These are phyloP conservation scores for Aphodius sticticus DNA, from an alignment of 2,888 invertebrate species.

Conservation along the genomic window DNA sequence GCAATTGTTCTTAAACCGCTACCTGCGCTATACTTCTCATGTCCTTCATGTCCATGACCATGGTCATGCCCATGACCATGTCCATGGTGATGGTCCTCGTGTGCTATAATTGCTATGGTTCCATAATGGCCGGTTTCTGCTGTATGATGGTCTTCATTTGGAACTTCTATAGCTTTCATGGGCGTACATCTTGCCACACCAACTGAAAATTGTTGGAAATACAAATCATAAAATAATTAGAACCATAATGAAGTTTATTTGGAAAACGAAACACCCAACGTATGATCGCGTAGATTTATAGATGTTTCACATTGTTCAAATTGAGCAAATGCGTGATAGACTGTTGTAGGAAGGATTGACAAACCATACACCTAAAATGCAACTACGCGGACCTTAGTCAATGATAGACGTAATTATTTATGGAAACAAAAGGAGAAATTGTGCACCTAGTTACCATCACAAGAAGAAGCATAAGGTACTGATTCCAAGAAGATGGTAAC, in stretches of 20 bases:
- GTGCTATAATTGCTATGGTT: conserved; percentile 16
- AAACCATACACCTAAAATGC: too few species aligned
- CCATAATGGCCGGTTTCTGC: conserved; percentile 43
- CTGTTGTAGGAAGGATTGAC: too few species aligned
- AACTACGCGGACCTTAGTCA: too few species aligned
- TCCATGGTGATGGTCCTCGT: conserved; percentile 24
- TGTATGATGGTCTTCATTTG: conserved; percentile 36
- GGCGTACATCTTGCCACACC: conserved; percentile 26
- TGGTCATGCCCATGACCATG: conserved; percentile 32
- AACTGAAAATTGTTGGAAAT: conserved; percentile 9
- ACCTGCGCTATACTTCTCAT: conserved; percentile 72
- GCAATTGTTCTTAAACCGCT: conserved; percentile 75
- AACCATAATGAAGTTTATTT: too few species aligned
- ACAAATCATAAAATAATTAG: too few species aligned
- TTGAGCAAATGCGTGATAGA: too few species aligned
- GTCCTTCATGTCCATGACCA: conserved; percentile 48
- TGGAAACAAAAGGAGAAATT: background rate
- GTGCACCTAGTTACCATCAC: too few species aligned
- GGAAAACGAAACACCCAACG: too few species aligned
- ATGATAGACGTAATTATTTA: background rate
- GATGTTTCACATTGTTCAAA: too few species aligned
- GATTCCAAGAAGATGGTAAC: too few species aligned
- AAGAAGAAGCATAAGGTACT: too few species aligned
- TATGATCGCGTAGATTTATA: too few species aligned
- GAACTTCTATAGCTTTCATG: conserved; percentile 30